Evolutionary conservation across 1,140 invertebrate species (phyloP).

Genomic region (Ooceraea biroi): DNA sequence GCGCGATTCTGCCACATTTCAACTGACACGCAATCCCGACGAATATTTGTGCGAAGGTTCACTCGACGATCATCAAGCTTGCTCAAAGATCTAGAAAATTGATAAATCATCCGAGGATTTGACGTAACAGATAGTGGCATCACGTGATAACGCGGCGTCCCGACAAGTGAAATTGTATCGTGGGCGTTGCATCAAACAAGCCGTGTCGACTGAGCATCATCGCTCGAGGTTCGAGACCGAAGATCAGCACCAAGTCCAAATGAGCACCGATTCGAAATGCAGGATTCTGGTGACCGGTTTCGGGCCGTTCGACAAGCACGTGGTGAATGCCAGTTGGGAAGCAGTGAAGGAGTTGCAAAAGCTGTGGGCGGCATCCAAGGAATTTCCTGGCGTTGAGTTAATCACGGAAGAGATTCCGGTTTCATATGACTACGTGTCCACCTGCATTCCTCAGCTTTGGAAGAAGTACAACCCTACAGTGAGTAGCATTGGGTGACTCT

Average conservation of each 20-base stretch:
- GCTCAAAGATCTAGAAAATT: neutral
- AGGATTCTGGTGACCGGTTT: conserved; percentile 89
- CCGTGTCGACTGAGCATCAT: neutral
- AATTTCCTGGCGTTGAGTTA: conserved; percentile 86
- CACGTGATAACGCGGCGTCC: neutral
- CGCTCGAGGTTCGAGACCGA: neutral
- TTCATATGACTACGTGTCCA: conserved; percentile 88
- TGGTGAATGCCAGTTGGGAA: conserved; percentile 92
- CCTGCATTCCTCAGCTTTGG: conserved; percentile 89
- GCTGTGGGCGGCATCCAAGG: conserved; percentile 83
- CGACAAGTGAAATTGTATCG: neutral
- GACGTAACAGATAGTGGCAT: neutral
- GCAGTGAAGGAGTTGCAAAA: conserved; percentile 87
- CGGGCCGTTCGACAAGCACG: conserved; percentile 90
- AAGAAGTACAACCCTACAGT: conserved; percentile 88
- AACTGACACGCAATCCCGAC: neutral
- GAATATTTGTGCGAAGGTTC: neutral
- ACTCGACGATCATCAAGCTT: too few species aligned
- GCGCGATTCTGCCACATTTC: neutral
- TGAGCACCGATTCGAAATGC: neutral
- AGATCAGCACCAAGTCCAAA: too few species aligned
- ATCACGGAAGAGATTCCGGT: conserved; percentile 89
- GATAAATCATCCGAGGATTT: conserved; percentile 1
- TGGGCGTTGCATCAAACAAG: too few species aligned
- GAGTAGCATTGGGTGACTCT: conserved; percentile 72